phyloP scores from a whole-genome alignment of 2,113 vertebrate species.

The Clarias gariepinus region DNA sequence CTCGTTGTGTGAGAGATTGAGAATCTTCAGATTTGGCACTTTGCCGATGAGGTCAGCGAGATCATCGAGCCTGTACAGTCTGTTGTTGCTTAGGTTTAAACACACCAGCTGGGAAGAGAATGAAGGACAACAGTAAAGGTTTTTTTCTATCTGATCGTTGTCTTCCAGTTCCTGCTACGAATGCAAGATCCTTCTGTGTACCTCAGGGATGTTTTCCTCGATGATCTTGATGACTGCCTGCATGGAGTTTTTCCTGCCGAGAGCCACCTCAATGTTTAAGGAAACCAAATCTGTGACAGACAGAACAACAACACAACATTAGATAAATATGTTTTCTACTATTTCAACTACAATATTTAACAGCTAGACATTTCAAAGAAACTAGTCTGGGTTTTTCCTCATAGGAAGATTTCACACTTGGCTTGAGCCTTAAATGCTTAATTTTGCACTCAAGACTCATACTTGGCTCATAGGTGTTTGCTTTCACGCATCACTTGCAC shows the following conservation, averaged over 20 bases:
- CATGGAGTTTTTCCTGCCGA: conserved; percentile 73
- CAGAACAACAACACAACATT: background rate
- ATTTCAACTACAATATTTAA: too few species aligned
- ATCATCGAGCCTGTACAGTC: conserved; percentile 70
- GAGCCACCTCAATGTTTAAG: conserved; percentile 71
- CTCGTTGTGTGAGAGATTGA: conserved; percentile 76
- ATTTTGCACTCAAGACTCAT: background rate
- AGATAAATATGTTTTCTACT: background rate
- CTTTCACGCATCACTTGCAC: background rate
- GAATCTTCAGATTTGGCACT: conserved; percentile 72
- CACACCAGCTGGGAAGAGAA: conserved; percentile 67
- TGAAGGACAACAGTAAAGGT: background rate
- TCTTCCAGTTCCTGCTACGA: background rate
- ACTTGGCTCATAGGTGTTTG: background rate
- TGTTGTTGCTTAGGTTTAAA: conserved; percentile 75
- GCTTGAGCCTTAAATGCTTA: background rate
- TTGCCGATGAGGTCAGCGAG: conserved; percentile 67
- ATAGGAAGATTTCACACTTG: background rate
- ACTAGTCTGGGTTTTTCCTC: background rate
- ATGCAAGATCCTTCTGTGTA: conserved; percentile 38
- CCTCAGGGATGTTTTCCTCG: conserved; percentile 80
- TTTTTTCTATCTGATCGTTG: background rate
- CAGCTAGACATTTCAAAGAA: background rate
- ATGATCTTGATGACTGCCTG: conserved; percentile 70
- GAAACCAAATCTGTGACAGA: conserved; percentile 65